phyloP scores from a whole-genome alignment of 2,113 vertebrate genomes.

The Emberiza fucata region DNA sequence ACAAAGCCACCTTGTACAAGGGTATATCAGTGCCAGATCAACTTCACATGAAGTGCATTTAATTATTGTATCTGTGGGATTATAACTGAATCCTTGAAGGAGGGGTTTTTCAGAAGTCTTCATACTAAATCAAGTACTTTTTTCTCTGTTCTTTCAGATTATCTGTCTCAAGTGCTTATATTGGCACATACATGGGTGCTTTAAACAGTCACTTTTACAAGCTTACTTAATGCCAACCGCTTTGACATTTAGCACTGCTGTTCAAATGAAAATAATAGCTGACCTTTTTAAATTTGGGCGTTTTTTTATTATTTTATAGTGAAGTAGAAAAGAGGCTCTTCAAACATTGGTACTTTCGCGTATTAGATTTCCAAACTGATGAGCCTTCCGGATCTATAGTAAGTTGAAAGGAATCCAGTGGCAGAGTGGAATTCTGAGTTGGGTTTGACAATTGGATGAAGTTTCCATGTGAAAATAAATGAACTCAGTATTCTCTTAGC shows the following conservation, averaged over 20 bases:
- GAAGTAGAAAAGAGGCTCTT: background rate
- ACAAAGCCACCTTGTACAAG: background rate
- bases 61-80: background rate
- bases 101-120: background rate
- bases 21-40: background rate
- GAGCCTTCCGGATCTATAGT: background rate
- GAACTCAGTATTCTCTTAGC: background rate
- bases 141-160: background rate
- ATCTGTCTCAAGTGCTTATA: background rate
- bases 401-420: background rate
- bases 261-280: constrained; percentile 31
- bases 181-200: background rate
- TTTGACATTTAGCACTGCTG: constrained; percentile 5
- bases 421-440: background rate
- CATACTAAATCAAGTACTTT: background rate
- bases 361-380: background rate
- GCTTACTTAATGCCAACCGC: background rate
- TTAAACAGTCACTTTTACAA: constrained; percentile 14
- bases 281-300: background rate
- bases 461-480: background rate
- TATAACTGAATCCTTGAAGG: background rate
- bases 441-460: background rate
- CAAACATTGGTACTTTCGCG: background rate
- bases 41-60: background rate
- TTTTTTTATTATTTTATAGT: background rate